A percentile compares a stretch with the other conserved stretches of the same genome.
Conservation (phyloP, 1,140 invertebrate species). For the Ruditapes philippinarum region DNA sequence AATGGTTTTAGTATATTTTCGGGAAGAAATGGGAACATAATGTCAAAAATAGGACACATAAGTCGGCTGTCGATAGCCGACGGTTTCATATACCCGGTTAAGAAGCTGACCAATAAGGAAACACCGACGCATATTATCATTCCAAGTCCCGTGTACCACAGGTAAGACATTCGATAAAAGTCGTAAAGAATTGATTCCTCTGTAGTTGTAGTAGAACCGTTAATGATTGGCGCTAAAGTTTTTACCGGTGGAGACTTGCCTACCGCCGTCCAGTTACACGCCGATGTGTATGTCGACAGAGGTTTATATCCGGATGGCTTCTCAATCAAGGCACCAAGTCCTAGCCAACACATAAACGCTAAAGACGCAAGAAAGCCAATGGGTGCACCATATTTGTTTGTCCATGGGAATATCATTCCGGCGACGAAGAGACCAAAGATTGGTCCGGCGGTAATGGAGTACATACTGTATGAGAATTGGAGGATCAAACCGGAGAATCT, state of each 20-base stretch:
- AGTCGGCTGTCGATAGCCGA: constrained; percentile 62
- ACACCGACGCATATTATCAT: constrained; percentile 89
- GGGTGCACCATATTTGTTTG: constrained; percentile 91
- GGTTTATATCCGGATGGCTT: constrained; percentile 90
- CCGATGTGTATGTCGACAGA: constrained; percentile 87
- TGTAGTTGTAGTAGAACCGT: background rate
- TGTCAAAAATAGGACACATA: constrained; percentile 71
- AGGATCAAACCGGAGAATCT: background rate
- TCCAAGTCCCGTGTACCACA: constrained; percentile 92
- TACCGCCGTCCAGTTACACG: constrained; percentile 79
- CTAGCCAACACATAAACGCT: constrained; percentile 92
- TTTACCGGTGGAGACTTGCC: background rate
- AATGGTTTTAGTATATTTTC: no score
- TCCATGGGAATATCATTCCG: constrained; percentile 86
- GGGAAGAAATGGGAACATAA: constrained; percentile 72
- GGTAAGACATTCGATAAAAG: constrained; percentile 93
- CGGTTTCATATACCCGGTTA: constrained; percentile 64
- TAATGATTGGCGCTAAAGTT: background rate
- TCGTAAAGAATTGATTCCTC: background rate
- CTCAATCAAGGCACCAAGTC: constrained; percentile 90
- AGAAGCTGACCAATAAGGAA: constrained; percentile 90
- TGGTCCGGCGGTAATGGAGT: constrained; percentile 83
- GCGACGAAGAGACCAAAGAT: constrained; percentile 83
- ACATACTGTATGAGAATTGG: constrained; percentile 89
- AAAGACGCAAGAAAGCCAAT: constrained; percentile 91